Percentiles rank a stretch among this genome's conserved stretches.
phyloP scores from a whole-genome alignment of 35 echinoderm and acorn worm species.

The Diadema setosum region DNA sequence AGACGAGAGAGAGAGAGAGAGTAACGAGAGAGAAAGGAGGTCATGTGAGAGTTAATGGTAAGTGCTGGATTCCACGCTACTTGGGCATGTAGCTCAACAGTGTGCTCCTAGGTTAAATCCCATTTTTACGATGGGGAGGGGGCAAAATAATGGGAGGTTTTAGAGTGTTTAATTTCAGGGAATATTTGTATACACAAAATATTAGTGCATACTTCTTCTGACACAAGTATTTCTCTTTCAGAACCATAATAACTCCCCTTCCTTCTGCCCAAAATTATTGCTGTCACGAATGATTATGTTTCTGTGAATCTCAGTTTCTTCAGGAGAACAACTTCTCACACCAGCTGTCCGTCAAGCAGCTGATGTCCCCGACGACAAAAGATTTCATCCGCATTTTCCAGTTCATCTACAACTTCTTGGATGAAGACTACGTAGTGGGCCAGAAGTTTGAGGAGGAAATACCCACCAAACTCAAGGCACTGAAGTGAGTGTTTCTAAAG shows the following conservation, averaged over 20 bases:
- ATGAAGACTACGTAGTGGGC: constrained; percentile 45
- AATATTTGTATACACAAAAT: not conserved
- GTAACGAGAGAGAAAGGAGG: too few relatives aligned
- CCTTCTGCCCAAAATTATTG: not conserved
- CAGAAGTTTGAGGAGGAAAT: constrained; percentile 86
- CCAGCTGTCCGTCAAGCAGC: constrained; percentile 36
- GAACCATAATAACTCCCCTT: not conserved
- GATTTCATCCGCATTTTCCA: constrained; percentile 86
- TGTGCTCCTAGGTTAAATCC: not conserved
- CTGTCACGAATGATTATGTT: not conserved
- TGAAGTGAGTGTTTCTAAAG: too few relatives aligned
- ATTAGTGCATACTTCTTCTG: not conserved
- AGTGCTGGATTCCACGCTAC: not conserved
- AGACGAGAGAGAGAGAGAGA: too few relatives aligned
- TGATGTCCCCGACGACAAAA: constrained; percentile 91
- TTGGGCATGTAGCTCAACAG: not conserved
- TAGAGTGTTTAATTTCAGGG: not conserved
- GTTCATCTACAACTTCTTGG: constrained; percentile 78
- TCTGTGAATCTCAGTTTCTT: constrained; percentile 66
- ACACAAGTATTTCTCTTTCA: not conserved
- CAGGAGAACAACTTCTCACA: constrained; percentile 62
- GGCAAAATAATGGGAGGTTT: not conserved
- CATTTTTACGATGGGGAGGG: not conserved
- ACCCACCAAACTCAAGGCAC: constrained; percentile 69
- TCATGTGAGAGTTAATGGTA: not conserved